These are phyloP conservation scores for Sinella curviseta DNA, from an alignment of 1,140 invertebrate species.

Conservation along the genomic window DNA sequence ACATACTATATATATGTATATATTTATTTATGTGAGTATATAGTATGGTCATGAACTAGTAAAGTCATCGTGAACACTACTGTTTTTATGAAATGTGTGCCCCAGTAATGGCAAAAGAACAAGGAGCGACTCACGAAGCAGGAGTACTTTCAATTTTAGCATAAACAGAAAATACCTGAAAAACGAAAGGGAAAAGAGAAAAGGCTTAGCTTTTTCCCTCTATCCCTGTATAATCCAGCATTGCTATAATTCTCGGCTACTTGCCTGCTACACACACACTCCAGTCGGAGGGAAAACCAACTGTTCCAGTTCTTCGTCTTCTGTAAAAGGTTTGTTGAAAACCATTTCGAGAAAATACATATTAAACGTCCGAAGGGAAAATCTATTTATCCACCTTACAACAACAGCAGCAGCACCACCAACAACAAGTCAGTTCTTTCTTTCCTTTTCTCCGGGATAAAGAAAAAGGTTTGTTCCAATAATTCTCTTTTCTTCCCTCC, in stretches of 20 bases:
- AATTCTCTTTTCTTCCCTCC: not conserved
- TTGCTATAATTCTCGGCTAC: too few relatives aligned
- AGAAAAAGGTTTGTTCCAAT: not conserved
- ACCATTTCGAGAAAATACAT: not conserved
- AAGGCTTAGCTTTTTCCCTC: not conserved
- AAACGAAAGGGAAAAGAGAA: not conserved
- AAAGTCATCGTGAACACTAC: not conserved
- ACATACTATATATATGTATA: not conserved
- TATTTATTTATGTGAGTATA: not conserved
- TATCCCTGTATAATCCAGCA: too few relatives aligned
- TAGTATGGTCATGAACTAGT: not conserved
- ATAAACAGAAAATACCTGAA: not conserved
- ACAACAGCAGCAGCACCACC: not conserved
- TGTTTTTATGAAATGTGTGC: not conserved
- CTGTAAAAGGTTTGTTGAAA: not conserved
- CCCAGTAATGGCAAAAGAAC: not conserved
- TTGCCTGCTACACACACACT: too few relatives aligned
- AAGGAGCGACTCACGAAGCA: not conserved
- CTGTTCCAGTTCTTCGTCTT: not conserved
- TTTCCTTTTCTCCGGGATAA: not conserved
- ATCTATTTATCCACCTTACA: too few relatives aligned
- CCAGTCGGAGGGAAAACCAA: not conserved
- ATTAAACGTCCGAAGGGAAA: not conserved
- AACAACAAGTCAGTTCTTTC: not conserved
- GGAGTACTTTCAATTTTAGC: not conserved